phyloP scores from a whole-genome alignment of 2,113 vertebrate species.

The Lagenorhynchus albirostris region DNA sequence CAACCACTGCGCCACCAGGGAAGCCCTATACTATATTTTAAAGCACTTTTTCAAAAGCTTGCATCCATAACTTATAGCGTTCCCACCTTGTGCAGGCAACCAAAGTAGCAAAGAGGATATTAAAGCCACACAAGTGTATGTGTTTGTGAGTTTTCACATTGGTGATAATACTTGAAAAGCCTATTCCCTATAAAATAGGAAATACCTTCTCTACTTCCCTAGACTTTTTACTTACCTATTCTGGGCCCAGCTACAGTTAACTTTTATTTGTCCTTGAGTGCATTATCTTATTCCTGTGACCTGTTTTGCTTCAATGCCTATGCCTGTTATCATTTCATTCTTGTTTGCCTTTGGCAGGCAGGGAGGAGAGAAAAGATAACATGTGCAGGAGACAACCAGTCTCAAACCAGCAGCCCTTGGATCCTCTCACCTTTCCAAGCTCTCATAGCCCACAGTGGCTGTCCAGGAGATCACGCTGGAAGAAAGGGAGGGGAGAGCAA shows the following conservation, averaged over 20 bases:
- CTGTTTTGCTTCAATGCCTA: slow-evolving; percentile 58
- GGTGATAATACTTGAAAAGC: neutral
- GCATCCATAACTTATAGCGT: neutral
- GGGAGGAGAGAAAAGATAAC: neutral
- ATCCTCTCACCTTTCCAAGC: neutral
- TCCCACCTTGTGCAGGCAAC: neutral
- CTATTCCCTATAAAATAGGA: neutral
- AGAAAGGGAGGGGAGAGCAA: neutral
- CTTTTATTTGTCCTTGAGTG: slow-evolving; percentile 25
- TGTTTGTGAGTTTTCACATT: neutral
- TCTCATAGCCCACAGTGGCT: accelerated
- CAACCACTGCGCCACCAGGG: too few relatives aligned
- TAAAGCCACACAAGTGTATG: neutral
- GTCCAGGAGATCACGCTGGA: neutral
- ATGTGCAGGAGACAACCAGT: neutral
- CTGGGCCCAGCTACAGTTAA: neutral
- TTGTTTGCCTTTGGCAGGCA: slow-evolving; percentile 47
- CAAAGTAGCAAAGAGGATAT: neutral
- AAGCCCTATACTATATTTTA: neutral
- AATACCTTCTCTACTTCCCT: neutral
- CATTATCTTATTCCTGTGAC: slow-evolving; percentile 44
- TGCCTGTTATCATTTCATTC: slow-evolving; percentile 10
- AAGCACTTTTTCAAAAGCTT: neutral
- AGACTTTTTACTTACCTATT: neutral
- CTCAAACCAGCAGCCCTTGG: neutral